Base-by-base conservation (phyloP, 2,888 invertebrate genomes). In the Amiota communis region DNA sequence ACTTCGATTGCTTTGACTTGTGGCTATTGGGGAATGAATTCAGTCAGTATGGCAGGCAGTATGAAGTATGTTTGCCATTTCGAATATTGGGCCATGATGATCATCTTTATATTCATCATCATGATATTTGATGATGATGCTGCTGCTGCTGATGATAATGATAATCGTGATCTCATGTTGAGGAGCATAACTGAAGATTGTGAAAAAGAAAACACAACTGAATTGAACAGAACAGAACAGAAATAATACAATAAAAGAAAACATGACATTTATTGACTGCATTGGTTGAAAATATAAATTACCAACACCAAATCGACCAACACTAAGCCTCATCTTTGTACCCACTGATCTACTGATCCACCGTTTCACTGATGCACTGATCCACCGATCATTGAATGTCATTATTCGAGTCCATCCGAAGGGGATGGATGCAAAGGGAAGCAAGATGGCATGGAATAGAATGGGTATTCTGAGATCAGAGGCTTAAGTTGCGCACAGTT, bases 191-290 rank as follows among this genome's bases (percentile, higher is more conserved):
- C 36, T 36, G 36, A 36, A 36, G 36, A 36, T 36, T 36, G 2
- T 36, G 6, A 36, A 36, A 36, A 36, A 36, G 36, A 36, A 36
- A 23, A 23, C 23, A 23, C 1, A 23, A 23, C 23, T 2, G 23
- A 23, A 23, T 3, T 2, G 3, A 23, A 23, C 23, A 23, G 3
- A 51, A 51, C 63, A 53, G 71, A 63, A 46, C 59, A 53, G 17
- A 67, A 46, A 36, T 23, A 56, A 57, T 46, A 15, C 46, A 59
- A 72, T 56, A 65, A 70, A 80, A 86, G 80, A 79, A 77, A 85
- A 85, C 84, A 83, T 87, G 88, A 86, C 88, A 86, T 87, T 88
- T 87, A 87, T 87, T 88, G 87, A 87, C 86, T 87, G 83, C 83
- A 82, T 84, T 82, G 83, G 77, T 75, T 76, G 84, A 81, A 79